These are phyloP conservation scores for Lacerta bilineata DNA, from an alignment of 2,797 vertebrate species.

Conservation along the genomic window DNA sequence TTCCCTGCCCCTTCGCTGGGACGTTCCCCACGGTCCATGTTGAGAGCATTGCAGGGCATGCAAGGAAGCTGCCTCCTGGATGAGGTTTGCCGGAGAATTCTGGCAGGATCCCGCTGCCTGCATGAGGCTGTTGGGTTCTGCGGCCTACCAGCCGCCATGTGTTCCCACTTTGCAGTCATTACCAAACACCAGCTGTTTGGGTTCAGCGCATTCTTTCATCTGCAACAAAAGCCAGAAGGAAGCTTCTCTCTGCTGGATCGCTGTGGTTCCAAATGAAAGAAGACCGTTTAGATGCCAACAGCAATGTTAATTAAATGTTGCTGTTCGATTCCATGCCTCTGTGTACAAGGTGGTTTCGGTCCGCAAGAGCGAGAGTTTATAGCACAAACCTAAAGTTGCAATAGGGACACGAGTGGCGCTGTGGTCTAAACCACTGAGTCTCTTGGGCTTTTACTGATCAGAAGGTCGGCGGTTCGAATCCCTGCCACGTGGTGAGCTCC, in stretches of 20 bases:
- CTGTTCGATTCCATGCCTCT: background rate
- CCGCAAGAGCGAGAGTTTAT: background rate
- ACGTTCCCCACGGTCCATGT: too few relatives aligned
- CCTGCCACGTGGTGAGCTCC: too few relatives aligned
- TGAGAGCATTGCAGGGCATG: background rate
- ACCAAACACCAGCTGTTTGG: constrained; percentile 6
- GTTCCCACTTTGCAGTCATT: background rate
- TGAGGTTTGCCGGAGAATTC: background rate
- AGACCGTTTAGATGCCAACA: background rate
- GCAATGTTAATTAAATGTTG: background rate
- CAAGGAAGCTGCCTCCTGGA: background rate
- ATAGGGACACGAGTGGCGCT: too few relatives aligned
- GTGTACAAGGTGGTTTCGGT: background rate
- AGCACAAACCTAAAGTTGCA: too few relatives aligned
- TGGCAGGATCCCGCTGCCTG: background rate
- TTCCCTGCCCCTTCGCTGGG: background rate
- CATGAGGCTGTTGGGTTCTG: constrained; percentile 11
- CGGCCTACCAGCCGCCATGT: background rate
- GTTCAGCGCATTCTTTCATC: background rate
- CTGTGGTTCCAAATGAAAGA: background rate
- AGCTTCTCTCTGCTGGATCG: background rate
- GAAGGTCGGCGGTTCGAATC: too few relatives aligned
- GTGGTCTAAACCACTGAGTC: too few relatives aligned
- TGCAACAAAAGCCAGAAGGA: background rate
- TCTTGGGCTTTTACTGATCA: too few relatives aligned